Evolutionary conservation across 2,113 vertebrate species (phyloP), one percentile per base, ranked within the genome.

Genomic region (Ammodytes marinus): DNA sequence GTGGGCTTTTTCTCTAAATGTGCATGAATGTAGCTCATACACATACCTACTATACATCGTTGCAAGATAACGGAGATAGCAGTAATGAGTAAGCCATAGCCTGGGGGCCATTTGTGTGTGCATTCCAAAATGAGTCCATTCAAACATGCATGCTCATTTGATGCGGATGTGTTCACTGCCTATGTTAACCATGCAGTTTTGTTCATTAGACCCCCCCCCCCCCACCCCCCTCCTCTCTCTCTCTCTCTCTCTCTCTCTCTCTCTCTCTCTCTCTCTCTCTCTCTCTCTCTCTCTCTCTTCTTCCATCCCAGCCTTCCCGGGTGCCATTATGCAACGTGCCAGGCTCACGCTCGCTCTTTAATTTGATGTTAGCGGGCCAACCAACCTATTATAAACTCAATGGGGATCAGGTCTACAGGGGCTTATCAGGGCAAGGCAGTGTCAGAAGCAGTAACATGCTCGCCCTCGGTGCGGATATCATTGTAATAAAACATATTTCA

Each of bases 391-490:
- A 92, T 78, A 85, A 89, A 88, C 86, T 89, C 80, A 54, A 76
- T 40, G 76, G 89, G 88, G 79, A 87, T 88, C 74, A 55, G 71
- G 77, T 82, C 83, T 82, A 52, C 85, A 19, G 71, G 54, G 17
- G 80, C 90, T 93, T 91, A 92, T 94, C 88, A 77, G 83, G 73
- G 83, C 66, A 63, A 77, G 82, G 17, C 85, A 79, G 91, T 58
- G 85, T 86, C 85, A 76, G 77, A 61, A 61, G 66, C 72, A 82
- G 77, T 46, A 81, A 71, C 72, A 37, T 54, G 67, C 72, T 5
- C 47, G 39, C 76, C 81, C 68, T 85, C 52, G 2, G 49, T 47
- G 11, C 79, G 86, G 83, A 88, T 82, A 76, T 76, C 59, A 81
- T 87, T 86, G 68, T 61, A 76, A 69, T 84, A 10, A 55, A 72